Conservation (phyloP, 2,113 vertebrate genomes). For the Thunnus maccoyii region DNA sequence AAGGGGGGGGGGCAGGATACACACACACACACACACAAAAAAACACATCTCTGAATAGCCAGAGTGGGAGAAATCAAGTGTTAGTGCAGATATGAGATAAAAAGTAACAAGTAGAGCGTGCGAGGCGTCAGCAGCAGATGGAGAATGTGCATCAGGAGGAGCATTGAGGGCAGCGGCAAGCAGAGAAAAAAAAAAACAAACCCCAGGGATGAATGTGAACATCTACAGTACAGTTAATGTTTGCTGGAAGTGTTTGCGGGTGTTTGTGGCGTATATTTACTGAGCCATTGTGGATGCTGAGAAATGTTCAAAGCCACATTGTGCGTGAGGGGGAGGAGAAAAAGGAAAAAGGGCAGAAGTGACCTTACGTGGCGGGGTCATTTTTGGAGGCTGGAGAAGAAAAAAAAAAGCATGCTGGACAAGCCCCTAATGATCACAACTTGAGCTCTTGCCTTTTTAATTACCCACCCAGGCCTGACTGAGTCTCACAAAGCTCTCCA, state of each 20-base stretch:
- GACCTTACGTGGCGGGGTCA: constrained; percentile 42
- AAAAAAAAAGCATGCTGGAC: constrained; percentile 51
- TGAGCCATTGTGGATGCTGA: constrained; percentile 31
- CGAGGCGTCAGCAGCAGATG: constrained; percentile 74
- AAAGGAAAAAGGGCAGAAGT: constrained; percentile 25
- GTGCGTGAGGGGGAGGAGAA: neutral
- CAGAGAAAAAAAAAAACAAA: constrained; percentile 12
- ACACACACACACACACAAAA: neutral
- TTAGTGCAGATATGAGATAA: constrained; percentile 53
- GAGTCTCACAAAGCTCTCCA: constrained; percentile 79
- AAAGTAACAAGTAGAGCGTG: constrained; percentile 78
- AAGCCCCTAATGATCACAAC: constrained; percentile 83
- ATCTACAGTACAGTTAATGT: constrained; percentile 37
- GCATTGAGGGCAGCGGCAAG: constrained; percentile 29
- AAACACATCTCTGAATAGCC: constrained; percentile 30
- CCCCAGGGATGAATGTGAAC: constrained; percentile 17
- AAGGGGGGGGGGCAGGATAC: neutral
- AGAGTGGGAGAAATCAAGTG: constrained; percentile 62
- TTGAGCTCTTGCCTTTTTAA: constrained; percentile 86
- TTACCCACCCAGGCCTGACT: constrained; percentile 87
- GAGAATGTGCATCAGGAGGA: constrained; percentile 73
- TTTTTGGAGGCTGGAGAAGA: constrained; percentile 24
- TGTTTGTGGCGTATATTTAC: constrained; percentile 42
- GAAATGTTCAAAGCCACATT: constrained; percentile 47
- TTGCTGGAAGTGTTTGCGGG: constrained; percentile 38